phyloP scores from a whole-genome alignment of 2,888 invertebrate genomes.

The Trypoxylon attenuatum region DNA sequence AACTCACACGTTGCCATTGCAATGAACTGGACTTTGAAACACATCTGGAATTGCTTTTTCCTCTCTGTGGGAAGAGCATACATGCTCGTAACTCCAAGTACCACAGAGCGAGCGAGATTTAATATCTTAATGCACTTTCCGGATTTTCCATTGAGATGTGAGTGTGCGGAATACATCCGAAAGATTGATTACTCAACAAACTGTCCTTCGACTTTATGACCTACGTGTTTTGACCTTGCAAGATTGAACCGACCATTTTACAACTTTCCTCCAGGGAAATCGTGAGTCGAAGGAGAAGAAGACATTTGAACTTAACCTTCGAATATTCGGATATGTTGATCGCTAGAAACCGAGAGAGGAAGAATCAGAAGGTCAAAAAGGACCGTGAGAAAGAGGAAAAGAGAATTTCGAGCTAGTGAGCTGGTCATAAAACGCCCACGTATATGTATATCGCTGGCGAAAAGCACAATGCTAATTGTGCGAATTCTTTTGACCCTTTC shows the following conservation, averaged over 20 bases:
- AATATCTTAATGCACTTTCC: background rate
- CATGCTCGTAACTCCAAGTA: too few species aligned
- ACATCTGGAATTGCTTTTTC: too few species aligned
- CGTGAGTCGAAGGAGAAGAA: constrained; percentile 12
- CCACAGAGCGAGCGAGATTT: background rate
- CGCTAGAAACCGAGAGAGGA: constrained; percentile 11
- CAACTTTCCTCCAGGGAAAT: constrained; percentile 20
- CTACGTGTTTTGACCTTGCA: constrained; percentile 27
- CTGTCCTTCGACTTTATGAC: background rate
- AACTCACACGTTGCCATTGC: too few species aligned
- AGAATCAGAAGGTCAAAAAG: constrained; percentile 4
- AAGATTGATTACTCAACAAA: background rate
- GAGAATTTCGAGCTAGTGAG: constrained; percentile 6
- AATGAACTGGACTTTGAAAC: too few species aligned
- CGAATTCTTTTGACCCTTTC: constrained; percentile 5
- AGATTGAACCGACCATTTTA: constrained; percentile 32
- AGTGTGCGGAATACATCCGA: background rate
- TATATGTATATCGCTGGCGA: background rate
- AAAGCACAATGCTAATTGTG: constrained; percentile 15
- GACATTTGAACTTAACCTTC: constrained; percentile 3
- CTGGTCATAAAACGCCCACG: constrained; percentile 16
- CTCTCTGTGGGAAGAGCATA: too few species aligned
- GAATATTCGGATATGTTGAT: background rate
- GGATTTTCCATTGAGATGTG: background rate
- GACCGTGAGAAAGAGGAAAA: constrained; percentile 16